Percentiles rank a stretch among this genome's conserved stretches.
Conservation (phyloP, 2,888 invertebrate genomes). For the Rhingia rostrata region DNA sequence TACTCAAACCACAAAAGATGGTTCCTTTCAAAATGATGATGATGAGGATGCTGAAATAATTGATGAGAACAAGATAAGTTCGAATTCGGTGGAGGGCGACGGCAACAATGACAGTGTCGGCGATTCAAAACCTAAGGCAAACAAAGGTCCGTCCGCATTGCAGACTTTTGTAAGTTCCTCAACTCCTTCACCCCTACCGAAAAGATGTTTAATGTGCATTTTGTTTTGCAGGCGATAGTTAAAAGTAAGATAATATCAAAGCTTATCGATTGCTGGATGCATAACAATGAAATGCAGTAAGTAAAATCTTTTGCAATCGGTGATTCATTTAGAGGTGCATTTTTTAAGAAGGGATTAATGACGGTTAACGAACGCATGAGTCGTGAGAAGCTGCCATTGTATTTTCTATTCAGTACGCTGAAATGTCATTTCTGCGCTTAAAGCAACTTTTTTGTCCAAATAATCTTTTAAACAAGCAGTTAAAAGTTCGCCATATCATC, state of each 20-base stretch:
- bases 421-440: too few relatives aligned
- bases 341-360: too few relatives aligned
- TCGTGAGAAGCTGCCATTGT: too few relatives aligned
- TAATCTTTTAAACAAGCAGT: too few relatives aligned
- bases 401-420: too few relatives aligned
- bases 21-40: conserved; percentile 75
- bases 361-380: too few relatives aligned
- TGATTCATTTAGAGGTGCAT: neutral
- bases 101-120: conserved; percentile 52
- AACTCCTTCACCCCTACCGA: neutral
- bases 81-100: conserved; percentile 43
- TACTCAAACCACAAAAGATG: conserved; percentile 76
- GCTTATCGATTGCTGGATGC: conserved; percentile 91
- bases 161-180: conserved; percentile 84
- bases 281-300: conserved; percentile 91
- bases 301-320: conserved; percentile 79
- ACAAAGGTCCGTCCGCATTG: conserved; percentile 83
- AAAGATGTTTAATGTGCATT: conserved; percentile 31
- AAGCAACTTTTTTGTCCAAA: too few relatives aligned
- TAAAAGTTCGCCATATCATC: too few relatives aligned
- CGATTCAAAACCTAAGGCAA: conserved; percentile 55
- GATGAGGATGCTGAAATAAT: conserved; percentile 72
- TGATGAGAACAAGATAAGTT: conserved; percentile 56
- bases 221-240: conserved; percentile 86
- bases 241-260: conserved; percentile 91